These are phyloP conservation scores for Notiomystis cincta DNA, from an alignment of 2,113 vertebrate species.

Conservation along the genomic window DNA sequence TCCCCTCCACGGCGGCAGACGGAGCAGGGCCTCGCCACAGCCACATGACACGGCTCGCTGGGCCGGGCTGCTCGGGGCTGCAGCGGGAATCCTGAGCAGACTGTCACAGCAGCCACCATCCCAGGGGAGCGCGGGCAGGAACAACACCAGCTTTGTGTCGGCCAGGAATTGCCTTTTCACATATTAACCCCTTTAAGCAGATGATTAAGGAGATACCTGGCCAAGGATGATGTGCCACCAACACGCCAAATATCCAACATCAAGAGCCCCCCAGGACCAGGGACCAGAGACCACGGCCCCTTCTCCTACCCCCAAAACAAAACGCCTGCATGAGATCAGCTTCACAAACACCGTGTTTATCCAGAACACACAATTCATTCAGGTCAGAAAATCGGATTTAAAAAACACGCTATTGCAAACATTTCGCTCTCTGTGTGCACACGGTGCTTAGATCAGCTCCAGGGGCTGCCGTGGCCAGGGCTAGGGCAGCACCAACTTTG, in stretches of 20 bases:
- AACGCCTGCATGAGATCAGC: accelerated
- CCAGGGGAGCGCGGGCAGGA: neutral
- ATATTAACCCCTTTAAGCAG: neutral
- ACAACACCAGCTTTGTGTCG: neutral
- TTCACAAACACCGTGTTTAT: neutral
- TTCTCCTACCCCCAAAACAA: neutral
- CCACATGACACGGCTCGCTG: neutral
- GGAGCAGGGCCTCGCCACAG: neutral
- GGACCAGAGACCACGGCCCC: neutral
- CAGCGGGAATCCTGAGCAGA: neutral
- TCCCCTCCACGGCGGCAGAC: neutral
- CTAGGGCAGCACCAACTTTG: neutral
- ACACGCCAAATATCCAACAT: accelerated
- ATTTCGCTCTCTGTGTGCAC: neutral
- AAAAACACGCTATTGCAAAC: neutral
- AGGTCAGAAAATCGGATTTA: neutral
- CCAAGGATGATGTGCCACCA: neutral
- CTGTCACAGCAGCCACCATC: neutral
- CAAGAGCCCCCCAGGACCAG: accelerated
- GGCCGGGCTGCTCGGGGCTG: neutral
- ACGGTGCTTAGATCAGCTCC: accelerated
- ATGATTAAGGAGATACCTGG: neutral
- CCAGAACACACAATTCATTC: neutral
- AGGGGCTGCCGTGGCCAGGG: neutral
- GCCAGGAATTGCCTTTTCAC: neutral